Percentiles rank a stretch among this genome's conserved stretches.
phyloP scores from a whole-genome alignment of 2,797 vertebrate species.

The Eutrigla gurnardus region DNA sequence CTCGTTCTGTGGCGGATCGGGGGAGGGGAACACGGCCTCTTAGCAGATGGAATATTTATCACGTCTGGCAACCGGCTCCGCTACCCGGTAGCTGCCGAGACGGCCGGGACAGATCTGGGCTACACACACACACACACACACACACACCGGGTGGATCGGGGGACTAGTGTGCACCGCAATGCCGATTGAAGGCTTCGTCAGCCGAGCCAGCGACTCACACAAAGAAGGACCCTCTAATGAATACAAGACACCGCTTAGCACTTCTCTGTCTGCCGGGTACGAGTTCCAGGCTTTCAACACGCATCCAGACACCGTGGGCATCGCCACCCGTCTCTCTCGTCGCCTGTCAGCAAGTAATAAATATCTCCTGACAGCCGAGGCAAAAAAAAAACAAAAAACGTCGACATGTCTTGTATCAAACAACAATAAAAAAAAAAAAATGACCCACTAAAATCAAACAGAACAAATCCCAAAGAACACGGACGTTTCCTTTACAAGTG shows the following conservation, averaged over 20 bases:
- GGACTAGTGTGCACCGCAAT: slow-evolving; percentile 23
- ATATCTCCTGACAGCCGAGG: slow-evolving; percentile 46
- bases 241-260: slow-evolving; percentile 55
- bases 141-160: slow-evolving; percentile 45
- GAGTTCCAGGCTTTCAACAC: slow-evolving; percentile 12
- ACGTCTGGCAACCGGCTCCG: slow-evolving; percentile 57
- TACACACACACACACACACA: slow-evolving; percentile 21
- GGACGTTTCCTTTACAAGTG: slow-evolving; percentile 1
- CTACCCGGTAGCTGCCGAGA: slow-evolving; percentile 66
- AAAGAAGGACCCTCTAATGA: slow-evolving; percentile 61
- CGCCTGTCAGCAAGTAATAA: slow-evolving; percentile 44
- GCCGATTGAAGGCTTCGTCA: slow-evolving; percentile 72
- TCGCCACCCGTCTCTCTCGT: slow-evolving; percentile 12
- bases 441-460: slow-evolving; percentile 52
- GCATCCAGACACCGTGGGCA: slow-evolving; percentile 37
- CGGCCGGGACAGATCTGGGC: slow-evolving; percentile 72
- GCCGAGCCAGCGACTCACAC: slow-evolving; percentile 27
- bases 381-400: not conserved
- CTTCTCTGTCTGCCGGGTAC: slow-evolving; percentile 44
- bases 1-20: slow-evolving; percentile 71
- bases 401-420: slow-evolving; percentile 25
- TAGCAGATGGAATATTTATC: slow-evolving; percentile 81
- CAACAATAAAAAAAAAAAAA: slow-evolving; percentile 37
- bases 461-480: slow-evolving; percentile 20
- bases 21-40: slow-evolving; percentile 64